Evolutionary conservation across 2,888 invertebrate species (phyloP).

Genomic region (Meliscaeva auricollis): DNA sequence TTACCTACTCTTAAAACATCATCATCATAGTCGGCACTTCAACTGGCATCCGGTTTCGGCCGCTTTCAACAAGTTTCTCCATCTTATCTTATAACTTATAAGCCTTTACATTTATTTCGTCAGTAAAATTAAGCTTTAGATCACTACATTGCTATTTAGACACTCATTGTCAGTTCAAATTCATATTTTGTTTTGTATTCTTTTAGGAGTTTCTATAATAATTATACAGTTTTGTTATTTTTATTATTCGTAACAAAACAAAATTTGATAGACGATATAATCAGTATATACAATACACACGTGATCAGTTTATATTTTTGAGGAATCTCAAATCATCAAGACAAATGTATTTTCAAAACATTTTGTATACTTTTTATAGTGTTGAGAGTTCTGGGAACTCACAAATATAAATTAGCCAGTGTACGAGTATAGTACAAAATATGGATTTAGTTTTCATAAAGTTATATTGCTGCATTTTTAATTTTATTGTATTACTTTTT

Average conservation of each 20-base stretch:
- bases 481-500: conserved; percentile 19
- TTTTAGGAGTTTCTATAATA: conserved; percentile 2
- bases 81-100: neutral
- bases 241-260: neutral
- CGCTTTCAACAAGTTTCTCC: too few relatives aligned
- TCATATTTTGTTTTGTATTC: conserved; percentile 24
- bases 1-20: conserved; percentile 1
- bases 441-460: conserved; percentile 38
- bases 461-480: conserved; percentile 38
- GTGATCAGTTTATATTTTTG: neutral
- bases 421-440: conserved; percentile 4
- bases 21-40: too few relatives aligned
- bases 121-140: conserved; percentile 13
- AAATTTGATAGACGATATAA: conserved; percentile 16
- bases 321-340: neutral
- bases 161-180: conserved; percentile 40
- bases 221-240: neutral
- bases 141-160: conserved; percentile 47
- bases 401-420: neutral
- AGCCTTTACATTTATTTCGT: conserved; percentile 5
- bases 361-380: neutral
- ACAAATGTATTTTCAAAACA: too few relatives aligned
- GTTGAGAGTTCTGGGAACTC: neutral
- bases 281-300: neutral
- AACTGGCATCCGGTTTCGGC: too few relatives aligned